Evolutionary conservation across 2,797 vertebrate species (phyloP), one percentile per base, ranked within the genome.

Genomic region (Malurus leucopterus): DNA sequence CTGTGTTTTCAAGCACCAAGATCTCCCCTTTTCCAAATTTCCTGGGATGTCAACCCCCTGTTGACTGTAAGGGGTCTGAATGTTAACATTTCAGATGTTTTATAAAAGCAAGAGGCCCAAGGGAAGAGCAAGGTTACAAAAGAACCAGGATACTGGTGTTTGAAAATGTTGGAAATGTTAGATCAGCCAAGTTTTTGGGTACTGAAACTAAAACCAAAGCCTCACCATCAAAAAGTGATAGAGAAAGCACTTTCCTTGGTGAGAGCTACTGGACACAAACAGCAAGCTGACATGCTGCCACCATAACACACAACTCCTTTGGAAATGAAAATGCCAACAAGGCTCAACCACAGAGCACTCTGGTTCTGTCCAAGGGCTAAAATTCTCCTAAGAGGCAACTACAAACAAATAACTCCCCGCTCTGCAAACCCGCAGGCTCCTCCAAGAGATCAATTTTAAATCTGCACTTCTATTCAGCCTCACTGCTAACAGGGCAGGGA

Each of bases 221-320:
- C 3, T 70, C 57, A 54, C 5, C 8, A 21, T 11, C 13, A 43
- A 24, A 40, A 19, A 71, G 19, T 19, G 8, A 32, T 1, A 6
- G 0, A 19, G 43, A 11, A 58, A 85, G 41, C 0, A 0, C 30
- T 44, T 22, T 74, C 29, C 38, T 69, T 2, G 44, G 32, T 6
- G 47, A 71, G 70, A 65, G 18, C n/a, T 8, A 15, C 19, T 18
- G 58, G 57, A 15, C 23, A 65, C 13, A 8, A 62, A 2, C 3
- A 77, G 78, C 69, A 77, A 54, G 8, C 5, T 38, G 61, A 38
- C 17, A 38, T 24, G 23, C 38, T 58, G n/a, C 19, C 65, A 58
- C 40, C 13, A 4, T 5, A 44, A 29, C 6, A 40, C 19, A 17
- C 3, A 57, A 36, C 36, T 7, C 50, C 62, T 55, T 6, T 8